Conservation (phyloP, 1,140 invertebrate species). For the Drosophila miranda region DNA sequence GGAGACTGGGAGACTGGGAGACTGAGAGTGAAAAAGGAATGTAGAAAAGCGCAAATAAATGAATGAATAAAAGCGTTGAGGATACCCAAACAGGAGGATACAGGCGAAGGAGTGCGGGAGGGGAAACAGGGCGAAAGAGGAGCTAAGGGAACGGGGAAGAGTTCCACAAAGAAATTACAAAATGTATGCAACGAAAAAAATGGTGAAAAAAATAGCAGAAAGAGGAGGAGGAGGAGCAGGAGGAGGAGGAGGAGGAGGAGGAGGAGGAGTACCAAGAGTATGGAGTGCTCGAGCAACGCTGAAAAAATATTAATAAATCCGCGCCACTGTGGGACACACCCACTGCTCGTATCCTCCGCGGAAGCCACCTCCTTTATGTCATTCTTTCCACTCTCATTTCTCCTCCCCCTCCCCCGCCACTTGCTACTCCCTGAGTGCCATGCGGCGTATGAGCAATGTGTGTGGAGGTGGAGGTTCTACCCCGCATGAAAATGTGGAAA, state of each 20-base stretch:
- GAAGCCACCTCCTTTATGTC: neutral
- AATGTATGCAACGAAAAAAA: slow-evolving; percentile 51
- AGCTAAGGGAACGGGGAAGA: slow-evolving; percentile 23
- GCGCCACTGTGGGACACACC: slow-evolving; percentile 35
- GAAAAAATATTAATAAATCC: slow-evolving; percentile 76
- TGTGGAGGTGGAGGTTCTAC: neutral
- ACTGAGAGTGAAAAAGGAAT: slow-evolving; percentile 33
- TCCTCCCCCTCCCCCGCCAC: slow-evolving; percentile 1
- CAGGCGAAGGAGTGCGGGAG: neutral
- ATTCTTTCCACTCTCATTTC: neutral
- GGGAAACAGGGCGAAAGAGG: neutral
- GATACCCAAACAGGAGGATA: slow-evolving; percentile 20
- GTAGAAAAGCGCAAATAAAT: slow-evolving; percentile 75
- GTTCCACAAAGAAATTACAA: slow-evolving; percentile 74
- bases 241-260: neutral
- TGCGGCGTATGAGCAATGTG: slow-evolving; percentile 67
- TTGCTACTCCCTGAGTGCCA: slow-evolving; percentile 15
- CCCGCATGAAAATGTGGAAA: slow-evolving; percentile 25
- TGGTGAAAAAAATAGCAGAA: slow-evolving; percentile 12
- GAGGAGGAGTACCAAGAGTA: neutral
- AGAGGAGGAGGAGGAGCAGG: neutral
- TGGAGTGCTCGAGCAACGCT: slow-evolving; percentile 27
- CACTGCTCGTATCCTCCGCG: no score
- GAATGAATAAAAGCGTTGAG: slow-evolving; percentile 74
- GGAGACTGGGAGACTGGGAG: slow-evolving; percentile 8